phyloP scores from a whole-genome alignment of 2,888 invertebrate species.

The Troides aeacus region DNA sequence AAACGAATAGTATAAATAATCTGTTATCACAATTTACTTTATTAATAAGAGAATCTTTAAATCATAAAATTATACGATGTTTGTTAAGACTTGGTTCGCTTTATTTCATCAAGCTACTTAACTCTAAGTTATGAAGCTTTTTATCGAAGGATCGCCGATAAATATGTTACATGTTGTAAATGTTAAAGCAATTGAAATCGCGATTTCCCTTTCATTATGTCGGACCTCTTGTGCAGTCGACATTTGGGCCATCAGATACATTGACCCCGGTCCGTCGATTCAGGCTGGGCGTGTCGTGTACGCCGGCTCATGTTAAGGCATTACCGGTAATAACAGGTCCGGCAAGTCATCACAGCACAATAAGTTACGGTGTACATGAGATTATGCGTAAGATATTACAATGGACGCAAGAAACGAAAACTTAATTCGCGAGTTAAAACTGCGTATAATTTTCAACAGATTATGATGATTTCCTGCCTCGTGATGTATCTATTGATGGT shows the following conservation, averaged over 20 bases:
- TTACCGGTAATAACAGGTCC: slow-evolving; percentile 51
- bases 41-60: too few relatives aligned
- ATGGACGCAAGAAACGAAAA: slow-evolving; percentile 11
- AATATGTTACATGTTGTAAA: background rate
- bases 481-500: too few relatives aligned
- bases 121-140: too few relatives aligned
- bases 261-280: slow-evolving; percentile 52
- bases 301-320: slow-evolving; percentile 45
- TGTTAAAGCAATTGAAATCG: slow-evolving; percentile 19
- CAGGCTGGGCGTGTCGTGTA: slow-evolving; percentile 48
- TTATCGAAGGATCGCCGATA: too few relatives aligned
- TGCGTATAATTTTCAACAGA: too few relatives aligned
- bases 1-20: too few relatives aligned
- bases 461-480: too few relatives aligned
- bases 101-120: too few relatives aligned
- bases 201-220: slow-evolving; percentile 30
- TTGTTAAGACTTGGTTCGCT: too few relatives aligned
- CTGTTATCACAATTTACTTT: too few relatives aligned
- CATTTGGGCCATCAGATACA: slow-evolving; percentile 37
- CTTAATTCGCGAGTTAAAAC: background rate
- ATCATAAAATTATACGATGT: too few relatives aligned
- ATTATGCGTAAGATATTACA: slow-evolving; percentile 19
- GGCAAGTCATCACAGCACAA: slow-evolving; percentile 50
- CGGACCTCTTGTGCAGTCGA: slow-evolving; percentile 24
- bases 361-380: slow-evolving; percentile 23